Base-by-base conservation (phyloP, 2,113 vertebrate genomes). In the Pseudorhombus dupliciocellatus region DNA sequence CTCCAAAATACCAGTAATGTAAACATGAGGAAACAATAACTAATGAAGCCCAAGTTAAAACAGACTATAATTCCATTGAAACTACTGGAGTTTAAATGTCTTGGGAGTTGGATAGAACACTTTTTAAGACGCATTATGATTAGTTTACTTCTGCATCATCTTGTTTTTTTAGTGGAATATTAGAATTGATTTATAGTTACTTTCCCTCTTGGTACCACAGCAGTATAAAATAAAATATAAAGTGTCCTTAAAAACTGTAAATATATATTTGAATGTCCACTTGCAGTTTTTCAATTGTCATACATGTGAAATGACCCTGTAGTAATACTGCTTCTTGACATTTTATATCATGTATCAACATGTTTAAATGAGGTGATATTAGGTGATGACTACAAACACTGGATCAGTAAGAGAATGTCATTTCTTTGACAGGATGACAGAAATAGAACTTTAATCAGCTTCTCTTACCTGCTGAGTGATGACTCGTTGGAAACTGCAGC, bases 241-340 rank as follows among this genome's bases (percentile, higher is more conserved):
- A 88, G 88, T 89, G 86, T 68, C 86, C 88, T 88, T 88, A 84
- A 55, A 73, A 78, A 44, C n/a, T 65, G 63, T 78, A 63, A 40
- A 72, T 70, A 67, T 70, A 67, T 72, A 40, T 59, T 65, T 53
- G 7, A 34, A 63, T 60, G 31, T 56, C 53, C 11, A 44, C 54
- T 2, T 9, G 60, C 22, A 48, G 22, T 53, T 53, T 46, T 46
- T 18, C 42, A 31, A 1, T 1, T 61, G 46, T 5, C 0, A 34
- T n/a, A 63, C 25, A 70, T 37, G 37, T 53, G 8, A 2, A 25
- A 18, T 30, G 25, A 21, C 14, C 18, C 11, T 20, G n/a, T 46
- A 66, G 6, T 60, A 21, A 31, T 18, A 24, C 46, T 70, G 56
- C 59, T 84, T 70, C 64, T 69, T 66, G 2, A 42, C 56, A 30